A percentile compares a stretch with the other conserved stretches of the same genome.
These are phyloP conservation scores for Montipora efflorescens DNA, from an alignment of 64 coral and sea anemone genomes.

Conservation along the genomic window DNA sequence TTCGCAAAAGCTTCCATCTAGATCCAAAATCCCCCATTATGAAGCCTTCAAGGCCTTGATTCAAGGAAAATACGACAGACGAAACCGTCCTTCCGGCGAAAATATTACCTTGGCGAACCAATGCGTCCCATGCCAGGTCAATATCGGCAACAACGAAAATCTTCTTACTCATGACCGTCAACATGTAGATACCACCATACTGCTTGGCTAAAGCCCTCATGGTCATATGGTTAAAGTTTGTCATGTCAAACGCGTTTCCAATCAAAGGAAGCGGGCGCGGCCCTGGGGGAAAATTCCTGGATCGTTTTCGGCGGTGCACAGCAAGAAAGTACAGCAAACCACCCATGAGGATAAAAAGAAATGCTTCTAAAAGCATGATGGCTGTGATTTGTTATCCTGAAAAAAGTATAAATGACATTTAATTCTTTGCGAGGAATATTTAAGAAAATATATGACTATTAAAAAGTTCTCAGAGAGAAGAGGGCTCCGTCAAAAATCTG, in stretches of 20 bases:
- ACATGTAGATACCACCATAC: constrained; percentile 65
- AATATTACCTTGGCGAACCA: constrained; percentile 59
- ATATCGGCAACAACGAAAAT: constrained; percentile 62
- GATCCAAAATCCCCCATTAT: constrained; percentile 67
- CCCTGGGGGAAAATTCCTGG: constrained; percentile 48
- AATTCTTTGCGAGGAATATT: too few species aligned
- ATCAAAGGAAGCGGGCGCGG: constrained; percentile 50
- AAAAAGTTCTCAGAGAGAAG: too few species aligned
- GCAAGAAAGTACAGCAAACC: background rate
- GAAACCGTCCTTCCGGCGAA: background rate
- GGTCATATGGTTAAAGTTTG: constrained; percentile 8
- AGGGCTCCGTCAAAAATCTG: too few species aligned
- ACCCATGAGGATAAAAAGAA: background rate
- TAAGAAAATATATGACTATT: too few species aligned
- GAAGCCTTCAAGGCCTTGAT: constrained; percentile 5
- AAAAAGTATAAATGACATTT: too few species aligned
- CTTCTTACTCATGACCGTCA: constrained; percentile 55
- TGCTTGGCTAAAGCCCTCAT: constrained; percentile 41
- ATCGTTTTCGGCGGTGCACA: background rate
- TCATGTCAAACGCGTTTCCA: constrained; percentile 58
- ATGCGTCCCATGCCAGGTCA: constrained; percentile 57
- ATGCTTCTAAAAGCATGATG: too few species aligned
- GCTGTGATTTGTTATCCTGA: too few species aligned
- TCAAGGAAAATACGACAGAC: constrained; percentile 24
- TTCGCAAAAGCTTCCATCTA: constrained; percentile 74